Evolutionary conservation across 1,140 invertebrate genomes (phyloP).

Genomic region (Semibalanus balanoides): DNA sequence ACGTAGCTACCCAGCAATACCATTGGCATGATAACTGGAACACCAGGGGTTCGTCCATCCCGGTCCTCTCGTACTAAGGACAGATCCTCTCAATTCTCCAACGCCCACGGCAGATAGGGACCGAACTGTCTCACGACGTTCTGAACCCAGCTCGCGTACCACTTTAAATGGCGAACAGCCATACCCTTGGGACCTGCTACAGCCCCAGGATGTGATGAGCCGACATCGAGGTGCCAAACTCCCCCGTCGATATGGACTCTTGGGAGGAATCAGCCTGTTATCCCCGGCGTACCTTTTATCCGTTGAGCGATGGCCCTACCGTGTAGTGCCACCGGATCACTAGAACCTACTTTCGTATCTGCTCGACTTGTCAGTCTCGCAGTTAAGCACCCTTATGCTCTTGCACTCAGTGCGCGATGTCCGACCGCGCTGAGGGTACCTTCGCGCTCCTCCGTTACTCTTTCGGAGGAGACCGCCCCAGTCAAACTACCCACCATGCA

Average conservation of each 20-base stretch:
- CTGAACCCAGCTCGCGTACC: slow-evolving; percentile 24
- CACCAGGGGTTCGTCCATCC: slow-evolving; percentile 27
- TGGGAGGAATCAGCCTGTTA: slow-evolving; percentile 22
- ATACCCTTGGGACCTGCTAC: slow-evolving; percentile 22
- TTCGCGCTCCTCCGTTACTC: slow-evolving; percentile 26
- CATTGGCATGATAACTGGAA: slow-evolving; percentile 26
- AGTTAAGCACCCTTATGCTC: not conserved
- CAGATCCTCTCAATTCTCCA: slow-evolving; percentile 20
- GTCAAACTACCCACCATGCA: slow-evolving; percentile 26
- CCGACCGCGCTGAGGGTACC: slow-evolving; percentile 21
- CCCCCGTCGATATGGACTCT: slow-evolving; percentile 22
- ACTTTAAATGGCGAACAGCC: slow-evolving; percentile 24
- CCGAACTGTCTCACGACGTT: slow-evolving; percentile 25
- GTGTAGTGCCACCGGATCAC: slow-evolving; percentile 6
- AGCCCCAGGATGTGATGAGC: slow-evolving; percentile 24
- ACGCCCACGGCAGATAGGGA: slow-evolving; percentile 23
- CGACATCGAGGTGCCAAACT: slow-evolving; percentile 25
- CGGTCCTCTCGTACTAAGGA: slow-evolving; percentile 25
- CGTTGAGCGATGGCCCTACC: slow-evolving; percentile 5
- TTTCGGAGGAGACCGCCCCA: slow-evolving; percentile 28
- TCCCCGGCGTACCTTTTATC: slow-evolving; percentile 23
- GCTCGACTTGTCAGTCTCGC: not conserved
- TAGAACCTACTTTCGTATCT: slow-evolving; percentile 10
- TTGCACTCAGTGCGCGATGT: slow-evolving; percentile 10
- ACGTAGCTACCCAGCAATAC: slow-evolving; percentile 29